Base-by-base conservation (phyloP, 2,888 invertebrate genomes). In the Auanema sp. region DNA sequence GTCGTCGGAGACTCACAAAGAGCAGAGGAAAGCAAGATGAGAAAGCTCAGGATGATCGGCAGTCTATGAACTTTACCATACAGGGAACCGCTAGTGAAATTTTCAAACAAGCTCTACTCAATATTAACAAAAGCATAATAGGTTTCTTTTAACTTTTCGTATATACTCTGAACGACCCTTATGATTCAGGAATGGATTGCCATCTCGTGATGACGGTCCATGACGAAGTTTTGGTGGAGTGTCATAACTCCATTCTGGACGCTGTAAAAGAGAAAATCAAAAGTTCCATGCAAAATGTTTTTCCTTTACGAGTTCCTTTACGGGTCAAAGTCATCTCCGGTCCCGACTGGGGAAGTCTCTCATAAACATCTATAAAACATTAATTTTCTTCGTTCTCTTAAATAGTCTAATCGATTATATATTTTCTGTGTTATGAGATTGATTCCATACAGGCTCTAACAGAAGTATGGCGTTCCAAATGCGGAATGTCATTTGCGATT, bases 51-150 rank as follows among this genome's bases (percentile, higher is more conserved):
- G 91, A 93, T 0, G 93, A 94, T 85, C 88, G 97, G n/a, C 95
- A 96, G 87, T 94, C 95, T 14, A 89, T 98, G 0, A 98, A 98
- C 85, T 92, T 95, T 1, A 91, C 90, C 14, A 90, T 98, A 51
- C 73, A 77, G 86, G 97, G 96, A 0, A 93, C 96, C 0, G 97
- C 96, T 0, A 93, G 96, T 0, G 97, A 98, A 85, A 89, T 98
- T 51, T 91, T 92, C 0, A 98, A 98, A 85, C 89, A 88, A 62
- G 93, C 95, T 0, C 92, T 96, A 90, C 87, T 92, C 33, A 87
- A 88, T 55, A 89, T 95, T 78, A 90, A 93, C 75, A 85, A 86
- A 12, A 84, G 87, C 83, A 83, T 89, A 77, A 69, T 84, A 71
- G 58, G 66, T 71, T 42, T n/a, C 33, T 14, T 55, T 25, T 33